Conservation (phyloP, 2,113 vertebrate species). For the Dasyurus viverrinus region DNA sequence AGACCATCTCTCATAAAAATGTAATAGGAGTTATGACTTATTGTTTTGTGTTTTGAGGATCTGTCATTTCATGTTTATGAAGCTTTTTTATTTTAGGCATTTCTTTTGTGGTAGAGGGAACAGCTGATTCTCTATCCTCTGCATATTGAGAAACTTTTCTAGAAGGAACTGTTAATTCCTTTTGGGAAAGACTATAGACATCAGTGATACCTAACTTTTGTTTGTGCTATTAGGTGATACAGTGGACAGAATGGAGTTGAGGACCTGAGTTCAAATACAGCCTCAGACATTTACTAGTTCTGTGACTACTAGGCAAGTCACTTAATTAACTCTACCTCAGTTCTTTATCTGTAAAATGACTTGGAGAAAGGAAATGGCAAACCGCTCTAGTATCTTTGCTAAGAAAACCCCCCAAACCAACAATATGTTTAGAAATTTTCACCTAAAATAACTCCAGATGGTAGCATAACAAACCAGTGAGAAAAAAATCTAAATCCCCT, state of each 20-base stretch:
- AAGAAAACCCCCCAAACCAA: too few relatives aligned
- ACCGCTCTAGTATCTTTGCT: too few relatives aligned
- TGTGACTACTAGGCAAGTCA: too few relatives aligned
- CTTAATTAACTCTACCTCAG: too few relatives aligned
- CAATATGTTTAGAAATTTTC: not conserved
- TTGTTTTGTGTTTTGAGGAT: too few relatives aligned
- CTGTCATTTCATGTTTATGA: not conserved
- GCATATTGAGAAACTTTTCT: not conserved
- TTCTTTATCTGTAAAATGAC: too few relatives aligned
- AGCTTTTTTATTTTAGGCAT: not conserved
- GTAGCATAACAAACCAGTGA: not conserved
- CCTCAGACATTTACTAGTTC: too few relatives aligned
- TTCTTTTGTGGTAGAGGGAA: not conserved
- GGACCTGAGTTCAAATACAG: too few relatives aligned
- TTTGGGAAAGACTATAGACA: not conserved
- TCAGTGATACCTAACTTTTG: not conserved
- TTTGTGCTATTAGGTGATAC: too few relatives aligned
- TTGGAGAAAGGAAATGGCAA: too few relatives aligned
- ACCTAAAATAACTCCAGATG: not conserved
- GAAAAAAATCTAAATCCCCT: not conserved
- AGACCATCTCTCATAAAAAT: not conserved
- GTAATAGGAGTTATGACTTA: not conserved
- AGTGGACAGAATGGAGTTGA: too few relatives aligned
- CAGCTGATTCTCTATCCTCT: not conserved
- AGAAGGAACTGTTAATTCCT: not conserved